A percentile compares a stretch with the other conserved stretches of the same genome.
Conservation (phyloP, 2,797 vertebrate species). For the Hydrocynus forskahlii region DNA sequence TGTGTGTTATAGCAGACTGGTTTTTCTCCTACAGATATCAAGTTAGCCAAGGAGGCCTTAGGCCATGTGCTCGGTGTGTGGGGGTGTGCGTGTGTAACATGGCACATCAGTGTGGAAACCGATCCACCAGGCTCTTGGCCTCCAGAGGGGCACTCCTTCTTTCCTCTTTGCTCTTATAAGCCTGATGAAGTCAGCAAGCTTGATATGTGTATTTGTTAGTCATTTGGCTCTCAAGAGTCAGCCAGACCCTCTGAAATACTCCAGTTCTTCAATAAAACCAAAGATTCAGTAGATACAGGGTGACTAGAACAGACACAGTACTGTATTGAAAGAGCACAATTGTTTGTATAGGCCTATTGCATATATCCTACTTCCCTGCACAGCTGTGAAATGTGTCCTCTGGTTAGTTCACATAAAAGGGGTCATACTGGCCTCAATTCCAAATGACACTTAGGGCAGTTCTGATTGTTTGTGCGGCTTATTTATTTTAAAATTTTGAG, state of each 20-base stretch:
- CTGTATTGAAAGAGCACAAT: not conserved
- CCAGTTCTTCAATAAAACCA: not conserved
- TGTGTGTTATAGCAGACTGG: not conserved
- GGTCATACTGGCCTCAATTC: too few relatives aligned
- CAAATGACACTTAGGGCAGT: too few relatives aligned
- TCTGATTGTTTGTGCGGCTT: too few relatives aligned
- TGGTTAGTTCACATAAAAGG: not conserved
- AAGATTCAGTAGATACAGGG: not conserved
- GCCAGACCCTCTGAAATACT: not conserved
- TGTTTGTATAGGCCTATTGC: not conserved
- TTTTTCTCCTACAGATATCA: conserved; percentile 35
- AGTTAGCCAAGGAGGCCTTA: conserved; percentile 33
- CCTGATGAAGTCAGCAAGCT: not conserved
- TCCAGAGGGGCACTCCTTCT: not conserved
- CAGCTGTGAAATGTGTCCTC: not conserved
- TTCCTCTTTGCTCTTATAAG: not conserved
- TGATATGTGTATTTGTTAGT: not conserved
- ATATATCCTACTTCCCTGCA: not conserved
- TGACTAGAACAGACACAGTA: not conserved
- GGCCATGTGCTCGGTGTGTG: conserved; percentile 19
- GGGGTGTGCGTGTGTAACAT: conserved; percentile 31
- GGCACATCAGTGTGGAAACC: conserved; percentile 22
- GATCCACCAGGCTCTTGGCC: conserved; percentile 23
- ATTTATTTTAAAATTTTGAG: too few relatives aligned
- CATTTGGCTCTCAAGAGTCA: not conserved